A percentile compares a stretch with the other conserved stretches of the same genome.
phyloP scores from a whole-genome alignment of 2,113 vertebrate species.

The Stegastes partitus region DNA sequence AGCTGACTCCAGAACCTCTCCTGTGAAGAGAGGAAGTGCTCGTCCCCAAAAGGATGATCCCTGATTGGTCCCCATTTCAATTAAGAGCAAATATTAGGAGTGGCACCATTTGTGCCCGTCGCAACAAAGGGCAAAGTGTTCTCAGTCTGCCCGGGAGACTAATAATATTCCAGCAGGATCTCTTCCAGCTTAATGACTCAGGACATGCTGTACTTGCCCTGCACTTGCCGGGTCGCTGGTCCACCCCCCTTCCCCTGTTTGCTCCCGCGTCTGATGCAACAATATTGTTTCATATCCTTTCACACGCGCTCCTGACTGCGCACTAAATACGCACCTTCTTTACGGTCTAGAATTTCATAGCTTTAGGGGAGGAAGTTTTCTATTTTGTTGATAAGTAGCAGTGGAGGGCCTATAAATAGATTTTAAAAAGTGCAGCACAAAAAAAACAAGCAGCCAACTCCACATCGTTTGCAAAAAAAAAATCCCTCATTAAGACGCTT shows the following conservation, averaged over 20 bases:
- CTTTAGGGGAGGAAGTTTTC: too few species aligned
- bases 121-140: slow-evolving; percentile 45
- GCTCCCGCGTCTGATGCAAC: slow-evolving; percentile 9
- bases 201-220: slow-evolving; percentile 43
- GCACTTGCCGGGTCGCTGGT: slow-evolving; percentile 19
- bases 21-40: too few species aligned
- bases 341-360: background rate
- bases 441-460: too few species aligned
- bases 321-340: background rate
- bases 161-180: slow-evolving; percentile 36
- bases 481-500: too few species aligned
- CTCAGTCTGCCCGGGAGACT: slow-evolving; percentile 35
- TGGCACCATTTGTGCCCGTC: slow-evolving; percentile 16
- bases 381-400: background rate
- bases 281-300: slow-evolving; percentile 30
- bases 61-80: slow-evolving; percentile 41
- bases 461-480: too few species aligned
- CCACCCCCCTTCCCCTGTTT: background rate
- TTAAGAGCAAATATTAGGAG: slow-evolving; percentile 26
- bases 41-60: slow-evolving; percentile 20
- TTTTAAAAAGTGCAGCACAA: background rate
- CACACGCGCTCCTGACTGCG: background rate
- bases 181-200: slow-evolving; percentile 40
- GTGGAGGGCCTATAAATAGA: too few species aligned
- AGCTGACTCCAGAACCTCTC: too few species aligned